Base-by-base conservation (phyloP, 2,113 vertebrate species). In the Hypocryptadius cinnamomeus region DNA sequence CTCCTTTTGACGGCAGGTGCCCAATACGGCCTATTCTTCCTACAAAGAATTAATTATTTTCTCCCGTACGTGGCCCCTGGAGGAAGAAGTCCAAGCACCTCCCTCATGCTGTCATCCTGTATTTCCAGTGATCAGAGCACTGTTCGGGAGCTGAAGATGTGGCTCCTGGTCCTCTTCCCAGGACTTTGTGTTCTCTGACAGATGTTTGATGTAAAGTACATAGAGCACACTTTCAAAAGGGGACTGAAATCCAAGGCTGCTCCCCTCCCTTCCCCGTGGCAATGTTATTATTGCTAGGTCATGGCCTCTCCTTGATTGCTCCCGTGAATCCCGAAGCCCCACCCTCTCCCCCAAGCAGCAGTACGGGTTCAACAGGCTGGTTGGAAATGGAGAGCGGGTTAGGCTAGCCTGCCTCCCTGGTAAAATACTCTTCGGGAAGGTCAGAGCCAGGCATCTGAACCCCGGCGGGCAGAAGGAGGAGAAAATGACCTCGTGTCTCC, bases 211-310 rank as follows among this genome's bases (percentile, higher is more conserved):
- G 39, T 89, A 40, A 82, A 69, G 86, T 48, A 89, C 44, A 35
- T 15, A 13, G 79, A 31, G 79, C 60, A 85, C 70, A 35, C 71
- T 76, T 82, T 56, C 45, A 87, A 92, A 89, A 82, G 40, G 42
- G 47, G 74, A 39, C 76, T 53, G 69, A 80, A 85, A 70, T 72
- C 40, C 81, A 76, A 69, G 71, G 79, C 50, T 85, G 56, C 42
- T 78, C 56, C 64, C 37, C 60, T 88, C 94, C 90, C 76, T 94
- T 85, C 79, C 87, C 71, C 9, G 3, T 19, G 82, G 90, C 85
- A 73, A 15, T 94, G 82, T 91, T 91, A 11, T 91, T 95, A 73
- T 16, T 94, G 85, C 74, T 83, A 8, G 90, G 90, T 95, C 94
- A 61, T 10, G 85, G 90, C 94, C 90, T 95, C 79, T 85, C 54